A percentile compares a stretch with the other conserved stretches of the same genome.
phyloP scores from a whole-genome alignment of 2,797 vertebrate genomes.

The Eutrigla gurnardus region DNA sequence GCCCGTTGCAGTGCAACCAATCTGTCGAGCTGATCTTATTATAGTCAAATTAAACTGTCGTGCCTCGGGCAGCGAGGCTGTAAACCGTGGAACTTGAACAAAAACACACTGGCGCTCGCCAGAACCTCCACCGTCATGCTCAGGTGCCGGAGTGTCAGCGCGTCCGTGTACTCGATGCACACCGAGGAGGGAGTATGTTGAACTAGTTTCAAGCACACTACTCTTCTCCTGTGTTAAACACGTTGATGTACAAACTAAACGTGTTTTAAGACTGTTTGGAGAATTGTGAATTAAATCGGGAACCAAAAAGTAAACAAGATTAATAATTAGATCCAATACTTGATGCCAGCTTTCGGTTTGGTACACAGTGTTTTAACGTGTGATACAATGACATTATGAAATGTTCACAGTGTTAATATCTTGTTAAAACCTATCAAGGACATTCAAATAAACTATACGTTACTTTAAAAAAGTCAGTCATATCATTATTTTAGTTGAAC shows the following conservation, averaged over 20 bases:
- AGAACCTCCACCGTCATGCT: conserved; percentile 19
- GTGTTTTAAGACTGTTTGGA: not conserved
- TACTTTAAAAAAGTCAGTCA: not conserved
- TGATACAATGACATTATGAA: not conserved
- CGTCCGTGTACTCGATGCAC: not conserved
- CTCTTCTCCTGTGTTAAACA: not conserved
- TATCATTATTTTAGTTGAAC: not conserved
- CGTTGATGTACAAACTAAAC: not conserved
- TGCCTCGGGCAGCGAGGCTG: conserved; percentile 49
- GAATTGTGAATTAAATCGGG: not conserved
- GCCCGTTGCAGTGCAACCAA: conserved; percentile 60
- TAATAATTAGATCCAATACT: not conserved
- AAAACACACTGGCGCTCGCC: conserved; percentile 19
- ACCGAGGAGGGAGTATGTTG: not conserved
- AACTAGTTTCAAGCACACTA: not conserved
- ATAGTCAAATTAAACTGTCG: conserved; percentile 71
- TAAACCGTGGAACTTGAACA: conserved; percentile 54
- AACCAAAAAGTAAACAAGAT: not conserved
- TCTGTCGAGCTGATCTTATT: conserved; percentile 72
- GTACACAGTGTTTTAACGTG: not conserved
- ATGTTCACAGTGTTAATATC: not conserved
- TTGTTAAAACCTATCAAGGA: not conserved
- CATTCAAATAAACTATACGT: fast-evolving
- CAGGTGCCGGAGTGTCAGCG: conserved; percentile 47
- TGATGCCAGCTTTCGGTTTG: not conserved